phyloP scores from a whole-genome alignment of 2,888 invertebrate genomes.

The Caenorhabditis imperialis region DNA sequence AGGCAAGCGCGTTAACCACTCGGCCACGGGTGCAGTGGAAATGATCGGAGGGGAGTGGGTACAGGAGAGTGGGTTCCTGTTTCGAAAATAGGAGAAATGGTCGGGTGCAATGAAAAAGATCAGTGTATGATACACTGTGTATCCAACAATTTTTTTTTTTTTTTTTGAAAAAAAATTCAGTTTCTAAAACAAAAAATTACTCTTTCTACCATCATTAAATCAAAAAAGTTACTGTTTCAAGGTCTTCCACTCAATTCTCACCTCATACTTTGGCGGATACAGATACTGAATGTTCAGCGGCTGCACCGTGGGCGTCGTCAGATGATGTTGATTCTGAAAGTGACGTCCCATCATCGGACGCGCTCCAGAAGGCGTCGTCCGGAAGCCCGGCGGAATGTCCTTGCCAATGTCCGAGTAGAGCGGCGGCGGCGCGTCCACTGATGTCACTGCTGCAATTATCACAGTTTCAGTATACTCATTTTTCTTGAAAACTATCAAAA shows the following conservation, averaged over 20 bases:
- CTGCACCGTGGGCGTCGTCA: slow-evolving; percentile 50
- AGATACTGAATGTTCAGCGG: slow-evolving; percentile 60
- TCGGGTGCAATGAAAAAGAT: no score
- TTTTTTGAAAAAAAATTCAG: neutral
- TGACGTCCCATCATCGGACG: slow-evolving; percentile 36
- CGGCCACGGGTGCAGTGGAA: no score
- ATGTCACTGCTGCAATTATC: slow-evolving; percentile 53
- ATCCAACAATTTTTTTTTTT: no score
- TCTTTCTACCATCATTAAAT: neutral
- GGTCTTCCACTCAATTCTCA: slow-evolving; percentile 4
- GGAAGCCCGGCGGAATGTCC: slow-evolving; percentile 37
- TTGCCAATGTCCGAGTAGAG: slow-evolving; percentile 57
- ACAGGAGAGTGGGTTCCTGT: no score
- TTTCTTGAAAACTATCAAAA: neutral
- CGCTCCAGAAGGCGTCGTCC: slow-evolving; percentile 50
- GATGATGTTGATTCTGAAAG: slow-evolving; percentile 38
- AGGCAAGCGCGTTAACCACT: no score
- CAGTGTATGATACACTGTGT: no score
- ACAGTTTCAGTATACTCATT: no score
- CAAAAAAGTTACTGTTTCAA: neutral
- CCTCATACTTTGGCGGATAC: slow-evolving; percentile 62
- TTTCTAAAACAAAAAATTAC: slow-evolving; percentile 5
- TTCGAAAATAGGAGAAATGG: no score
- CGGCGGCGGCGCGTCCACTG: slow-evolving; percentile 55
- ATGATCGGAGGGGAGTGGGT: no score